Evolutionary conservation across 2,797 vertebrate genomes (phyloP), one percentile per base, ranked within the genome.

Genomic region (Spinus pinus): DNA sequence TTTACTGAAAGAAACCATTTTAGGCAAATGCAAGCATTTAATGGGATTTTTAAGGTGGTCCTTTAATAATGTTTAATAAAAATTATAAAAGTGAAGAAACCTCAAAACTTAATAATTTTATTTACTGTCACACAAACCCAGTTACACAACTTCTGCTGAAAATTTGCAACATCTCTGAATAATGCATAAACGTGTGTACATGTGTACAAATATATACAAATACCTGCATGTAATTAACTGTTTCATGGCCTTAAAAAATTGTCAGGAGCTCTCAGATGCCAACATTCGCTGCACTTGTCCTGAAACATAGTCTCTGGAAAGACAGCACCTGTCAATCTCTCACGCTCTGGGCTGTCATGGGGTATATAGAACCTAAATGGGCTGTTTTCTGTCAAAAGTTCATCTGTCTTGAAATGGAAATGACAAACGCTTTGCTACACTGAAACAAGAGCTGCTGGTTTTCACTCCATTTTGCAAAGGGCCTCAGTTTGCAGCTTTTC

Each of bases 1-100:
- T 66, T 86, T 79, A 56, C 60, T 67, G 66, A 84, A 88, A 81
- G 14, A 81, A 90, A n/a, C 4, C 12, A 28, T 47, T 81, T 81
- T 35, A 77, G 44, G 35, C 16, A 80, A 73, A 92, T 42, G 15
- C 17, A 84, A 84, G 53, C 1, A 44, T 69, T n/a, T 62, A 7
- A 37, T 6, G 24, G 25, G 31, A 88, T 90, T 91, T 81, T 39
- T 79, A 81, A 91, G 12, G 57, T 9, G 8, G 37, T 7, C 77
- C 24, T 42, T 37, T 18, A 46, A 78, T 80, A 73, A 51, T 19
- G 1, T 53, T 70, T 46, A 67, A 73, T 33, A 83, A 88, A 78
- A 80, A 50, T 41, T 2, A 82, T 5, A 13, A 51, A 88, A 93
- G 71, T 58, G 12, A 87, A 64, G 56, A 74, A 77, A 67, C 11